A percentile compares a stretch with the other conserved stretches of the same genome.
phyloP scores from a whole-genome alignment of 2,888 invertebrate species.

The Tipula lateralis region DNA sequence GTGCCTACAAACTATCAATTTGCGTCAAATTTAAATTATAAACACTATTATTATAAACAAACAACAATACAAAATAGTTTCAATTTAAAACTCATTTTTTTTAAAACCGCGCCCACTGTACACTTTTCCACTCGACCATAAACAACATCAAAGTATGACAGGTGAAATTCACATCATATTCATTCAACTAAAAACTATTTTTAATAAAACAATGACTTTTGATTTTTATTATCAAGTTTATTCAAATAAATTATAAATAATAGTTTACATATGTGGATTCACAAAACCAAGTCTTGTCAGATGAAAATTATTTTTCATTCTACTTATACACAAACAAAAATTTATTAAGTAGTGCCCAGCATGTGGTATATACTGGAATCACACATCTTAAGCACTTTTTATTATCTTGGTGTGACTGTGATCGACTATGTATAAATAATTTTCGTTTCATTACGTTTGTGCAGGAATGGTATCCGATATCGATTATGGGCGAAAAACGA shows the following conservation, averaged over 20 bases:
- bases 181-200: neutral
- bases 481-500: neutral
- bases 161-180: neutral
- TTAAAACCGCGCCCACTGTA: neutral
- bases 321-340: neutral
- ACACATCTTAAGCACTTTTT: neutral
- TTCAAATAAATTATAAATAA: neutral
- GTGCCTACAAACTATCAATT: too few relatives aligned
- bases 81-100: too few relatives aligned
- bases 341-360: neutral
- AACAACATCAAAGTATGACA: neutral
- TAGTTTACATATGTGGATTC: neutral
- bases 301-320: neutral
- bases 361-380: neutral
- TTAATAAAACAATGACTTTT: neutral
- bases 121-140: neutral
- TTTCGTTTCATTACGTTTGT: neutral
- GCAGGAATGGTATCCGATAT: neutral
- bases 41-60: too few relatives aligned
- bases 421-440: neutral
- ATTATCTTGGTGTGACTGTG: neutral
- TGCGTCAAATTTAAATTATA: too few relatives aligned
- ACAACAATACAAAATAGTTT: too few relatives aligned
- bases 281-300: neutral
- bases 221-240: neutral